phyloP scores from a whole-genome alignment of 2,888 invertebrate genomes.

The Parthenolecanium corni region DNA sequence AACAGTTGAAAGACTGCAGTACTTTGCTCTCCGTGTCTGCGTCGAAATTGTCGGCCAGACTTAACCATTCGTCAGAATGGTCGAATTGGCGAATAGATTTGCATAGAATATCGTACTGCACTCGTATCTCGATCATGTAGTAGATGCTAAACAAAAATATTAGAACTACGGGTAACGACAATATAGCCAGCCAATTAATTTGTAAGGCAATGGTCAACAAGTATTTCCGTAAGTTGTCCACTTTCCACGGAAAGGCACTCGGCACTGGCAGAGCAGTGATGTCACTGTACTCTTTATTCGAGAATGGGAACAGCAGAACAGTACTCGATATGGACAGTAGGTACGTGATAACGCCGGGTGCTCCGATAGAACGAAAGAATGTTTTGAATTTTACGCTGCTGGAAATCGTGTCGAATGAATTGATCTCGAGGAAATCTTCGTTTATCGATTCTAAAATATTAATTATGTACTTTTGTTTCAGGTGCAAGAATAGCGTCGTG shows the following conservation, averaged over 20 bases:
- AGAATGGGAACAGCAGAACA: constrained; percentile 1
- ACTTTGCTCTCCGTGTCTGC: too few species aligned
- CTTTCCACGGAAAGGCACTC: constrained; percentile 2
- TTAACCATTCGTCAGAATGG: background rate
- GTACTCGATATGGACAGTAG: background rate
- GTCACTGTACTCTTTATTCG: background rate
- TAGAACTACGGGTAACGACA: constrained; percentile 6
- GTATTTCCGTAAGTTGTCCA: background rate
- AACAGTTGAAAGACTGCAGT: background rate
- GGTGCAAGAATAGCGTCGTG: background rate
- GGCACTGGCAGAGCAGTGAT: background rate
- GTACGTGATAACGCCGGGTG: background rate
- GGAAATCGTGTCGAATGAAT: background rate
- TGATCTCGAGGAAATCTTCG: background rate
- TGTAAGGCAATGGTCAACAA: constrained; percentile 3
- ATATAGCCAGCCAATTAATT: background rate
- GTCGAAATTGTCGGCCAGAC: too few species aligned
- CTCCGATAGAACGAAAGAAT: background rate
- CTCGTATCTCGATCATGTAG: background rate
- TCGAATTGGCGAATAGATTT: background rate
- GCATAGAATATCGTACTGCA: constrained; percentile 4
- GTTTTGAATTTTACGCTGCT: background rate
- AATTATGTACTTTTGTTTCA: background rate
- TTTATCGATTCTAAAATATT: background rate
- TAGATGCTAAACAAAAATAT: constrained; percentile 2